Percentiles rank a stretch among this genome's conserved stretches.
phyloP scores from a whole-genome alignment of 2,113 vertebrate species.

The Lophura nycthemera region DNA sequence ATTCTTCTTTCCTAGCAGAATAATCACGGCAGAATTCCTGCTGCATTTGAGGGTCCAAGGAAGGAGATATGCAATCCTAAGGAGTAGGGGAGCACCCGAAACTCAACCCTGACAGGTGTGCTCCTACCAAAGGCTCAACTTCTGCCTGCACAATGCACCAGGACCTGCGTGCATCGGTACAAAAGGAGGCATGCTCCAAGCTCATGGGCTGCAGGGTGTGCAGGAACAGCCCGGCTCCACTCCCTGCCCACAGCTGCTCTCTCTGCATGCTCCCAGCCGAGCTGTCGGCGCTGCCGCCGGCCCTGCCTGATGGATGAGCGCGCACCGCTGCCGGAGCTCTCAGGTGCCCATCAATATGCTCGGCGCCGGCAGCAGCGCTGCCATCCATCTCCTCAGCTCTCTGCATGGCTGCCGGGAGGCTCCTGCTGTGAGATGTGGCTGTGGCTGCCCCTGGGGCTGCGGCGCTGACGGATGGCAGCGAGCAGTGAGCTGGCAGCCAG shows the following conservation, averaged over 20 bases:
- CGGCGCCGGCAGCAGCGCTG: background rate
- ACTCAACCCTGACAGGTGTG: background rate
- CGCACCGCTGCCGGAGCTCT: background rate
- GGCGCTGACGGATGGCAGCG: background rate
- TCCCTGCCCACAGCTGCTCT: background rate
- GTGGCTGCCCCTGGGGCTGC: background rate
- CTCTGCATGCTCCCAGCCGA: background rate
- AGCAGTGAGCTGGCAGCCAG: background rate
- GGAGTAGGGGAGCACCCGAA: background rate
- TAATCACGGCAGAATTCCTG: background rate
- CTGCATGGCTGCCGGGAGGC: background rate
- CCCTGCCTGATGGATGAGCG: background rate
- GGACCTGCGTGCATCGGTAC: accelerated
- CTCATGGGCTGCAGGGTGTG: background rate
- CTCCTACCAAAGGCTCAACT: background rate
- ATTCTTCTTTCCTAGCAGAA: background rate
- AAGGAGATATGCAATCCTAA: no score
- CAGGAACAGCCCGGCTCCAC: accelerated
- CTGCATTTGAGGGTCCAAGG: no score
- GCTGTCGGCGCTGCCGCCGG: background rate
- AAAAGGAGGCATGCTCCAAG: background rate
- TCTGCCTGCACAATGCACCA: background rate
- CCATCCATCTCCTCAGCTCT: background rate
- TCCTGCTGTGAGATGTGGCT: background rate
- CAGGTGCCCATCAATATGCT: background rate